Evolutionary conservation across 2,113 vertebrate genomes (phyloP).

Genomic region (Brienomyrus longianalis): DNA sequence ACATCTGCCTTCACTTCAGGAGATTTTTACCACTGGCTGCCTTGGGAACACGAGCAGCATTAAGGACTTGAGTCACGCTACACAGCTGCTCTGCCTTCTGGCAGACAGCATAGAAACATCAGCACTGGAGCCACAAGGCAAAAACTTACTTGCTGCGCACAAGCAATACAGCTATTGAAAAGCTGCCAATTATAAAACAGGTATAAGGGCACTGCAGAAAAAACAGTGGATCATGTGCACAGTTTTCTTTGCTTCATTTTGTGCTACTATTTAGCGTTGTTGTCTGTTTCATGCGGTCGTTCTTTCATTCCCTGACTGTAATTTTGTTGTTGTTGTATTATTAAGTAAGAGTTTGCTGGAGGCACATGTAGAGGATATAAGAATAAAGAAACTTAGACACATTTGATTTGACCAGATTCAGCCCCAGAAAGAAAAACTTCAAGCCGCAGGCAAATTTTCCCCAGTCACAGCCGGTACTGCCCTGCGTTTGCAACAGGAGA

Average conservation of each 20-base stretch:
- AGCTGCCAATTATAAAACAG: background rate
- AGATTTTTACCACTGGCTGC: background rate
- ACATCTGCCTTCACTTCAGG: background rate
- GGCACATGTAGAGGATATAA: background rate
- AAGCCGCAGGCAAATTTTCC: background rate
- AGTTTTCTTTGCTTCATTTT: background rate
- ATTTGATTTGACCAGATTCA: background rate
- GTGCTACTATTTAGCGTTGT: background rate
- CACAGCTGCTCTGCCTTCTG: background rate
- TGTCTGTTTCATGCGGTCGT: background rate
- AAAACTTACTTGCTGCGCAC: background rate
- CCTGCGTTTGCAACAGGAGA: background rate
- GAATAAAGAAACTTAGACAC: background rate
- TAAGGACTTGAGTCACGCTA: background rate
- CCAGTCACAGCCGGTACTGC: background rate
- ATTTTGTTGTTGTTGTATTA: background rate
- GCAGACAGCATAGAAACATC: background rate
- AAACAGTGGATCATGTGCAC: background rate
- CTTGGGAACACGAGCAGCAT: background rate
- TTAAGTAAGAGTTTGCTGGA: background rate
- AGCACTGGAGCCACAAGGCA: background rate
- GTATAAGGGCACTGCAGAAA: background rate
- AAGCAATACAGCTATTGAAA: background rate
- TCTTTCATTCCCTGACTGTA: background rate
- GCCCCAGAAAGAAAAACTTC: background rate